A percentile compares a stretch with the other conserved stretches of the same genome.
Conservation (phyloP, 1,140 invertebrate species). For the Zelostemma sp. region DNA sequence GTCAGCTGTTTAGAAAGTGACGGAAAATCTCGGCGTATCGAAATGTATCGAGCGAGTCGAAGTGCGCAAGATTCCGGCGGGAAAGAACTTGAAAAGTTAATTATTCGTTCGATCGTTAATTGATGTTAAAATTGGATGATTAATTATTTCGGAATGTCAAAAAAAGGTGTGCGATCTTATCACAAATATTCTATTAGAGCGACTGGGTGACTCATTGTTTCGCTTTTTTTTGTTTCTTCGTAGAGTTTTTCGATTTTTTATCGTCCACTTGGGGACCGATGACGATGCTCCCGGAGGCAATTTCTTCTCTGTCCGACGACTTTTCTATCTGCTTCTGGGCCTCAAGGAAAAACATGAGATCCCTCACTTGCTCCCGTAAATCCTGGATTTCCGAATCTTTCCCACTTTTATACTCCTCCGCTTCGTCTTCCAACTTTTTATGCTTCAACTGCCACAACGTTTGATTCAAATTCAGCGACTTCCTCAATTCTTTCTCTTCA, state of each 20-base stretch:
- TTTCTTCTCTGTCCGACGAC: slow-evolving; percentile 76
- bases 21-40: no score
- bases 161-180: no score
- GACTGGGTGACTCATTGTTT: no score
- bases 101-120: no score
- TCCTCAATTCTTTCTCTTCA: slow-evolving; percentile 84
- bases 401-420: slow-evolving; percentile 69
- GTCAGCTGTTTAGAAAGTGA: no score
- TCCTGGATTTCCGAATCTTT: slow-evolving; percentile 84
- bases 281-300: slow-evolving; percentile 78
- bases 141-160: no score
- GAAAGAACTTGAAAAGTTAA: no score
- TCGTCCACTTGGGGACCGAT: slow-evolving; percentile 63
- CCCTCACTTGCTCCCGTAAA: slow-evolving; percentile 90
- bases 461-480: slow-evolving; percentile 84
- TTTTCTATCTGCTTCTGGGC: slow-evolving; percentile 80
- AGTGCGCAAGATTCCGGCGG: no score
- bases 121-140: no score
- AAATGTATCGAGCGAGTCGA: no score
- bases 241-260: slow-evolving; percentile 19
- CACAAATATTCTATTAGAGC: no score
- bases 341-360: slow-evolving; percentile 97
- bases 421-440: slow-evolving; percentile 75
- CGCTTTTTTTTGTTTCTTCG: slow-evolving; percentile 39
- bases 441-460: slow-evolving; percentile 81